phyloP scores from a whole-genome alignment of 2,113 vertebrate genomes.

The Oplegnathus fasciatus region DNA sequence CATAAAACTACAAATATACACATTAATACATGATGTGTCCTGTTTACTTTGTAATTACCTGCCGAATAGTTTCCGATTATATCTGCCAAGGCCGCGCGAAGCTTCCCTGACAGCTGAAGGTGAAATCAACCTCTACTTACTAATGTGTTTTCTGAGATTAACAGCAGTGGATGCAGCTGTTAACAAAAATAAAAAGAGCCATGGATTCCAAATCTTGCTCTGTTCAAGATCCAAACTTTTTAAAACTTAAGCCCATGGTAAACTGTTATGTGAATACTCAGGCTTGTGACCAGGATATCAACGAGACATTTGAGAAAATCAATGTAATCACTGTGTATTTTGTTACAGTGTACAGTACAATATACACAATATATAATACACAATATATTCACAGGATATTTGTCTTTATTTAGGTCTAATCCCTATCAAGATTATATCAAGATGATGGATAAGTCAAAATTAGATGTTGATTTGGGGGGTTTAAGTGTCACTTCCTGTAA shows the following conservation, averaged over 20 bases:
- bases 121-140: constrained; percentile 34
- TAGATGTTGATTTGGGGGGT: not conserved
- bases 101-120: constrained; percentile 44
- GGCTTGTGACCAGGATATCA: not conserved
- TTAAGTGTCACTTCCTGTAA: not conserved
- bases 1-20: constrained; percentile 37
- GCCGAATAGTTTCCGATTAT: constrained; percentile 39
- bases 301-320: not conserved
- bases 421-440: not conserved
- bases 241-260: not conserved
- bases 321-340: not conserved
- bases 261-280: not conserved
- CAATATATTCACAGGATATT: not conserved
- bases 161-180: constrained; percentile 23
- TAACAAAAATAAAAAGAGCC: constrained; percentile 18
- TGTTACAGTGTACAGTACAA: not conserved
- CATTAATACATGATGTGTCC: constrained; percentile 3
- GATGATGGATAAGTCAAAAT: not conserved
- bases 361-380: not conserved
- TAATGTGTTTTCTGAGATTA: constrained; percentile 52
- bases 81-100: constrained; percentile 27
- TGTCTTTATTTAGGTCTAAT: not conserved
- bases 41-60: constrained; percentile 64
- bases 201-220: not conserved
- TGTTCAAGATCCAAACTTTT: not conserved